Evolutionary conservation across 1,140 invertebrate species (phyloP).

Genomic region (Zaprionus kolodkinae): DNA sequence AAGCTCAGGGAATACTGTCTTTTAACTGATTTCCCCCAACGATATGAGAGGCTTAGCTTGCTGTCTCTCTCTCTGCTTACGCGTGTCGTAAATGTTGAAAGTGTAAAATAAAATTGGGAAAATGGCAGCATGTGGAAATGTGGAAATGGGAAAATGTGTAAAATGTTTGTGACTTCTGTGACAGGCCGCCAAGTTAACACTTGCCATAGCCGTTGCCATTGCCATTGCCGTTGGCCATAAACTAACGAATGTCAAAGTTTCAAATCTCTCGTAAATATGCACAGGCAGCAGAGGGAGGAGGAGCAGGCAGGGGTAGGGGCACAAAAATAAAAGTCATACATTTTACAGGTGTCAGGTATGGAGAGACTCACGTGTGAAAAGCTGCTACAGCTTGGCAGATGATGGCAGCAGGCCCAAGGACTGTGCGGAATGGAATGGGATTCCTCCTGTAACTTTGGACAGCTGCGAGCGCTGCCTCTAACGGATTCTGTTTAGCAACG

Average conservation of each 20-base stretch:
- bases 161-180: constrained; percentile 33
- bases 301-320: background rate
- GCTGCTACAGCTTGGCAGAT: constrained; percentile 13
- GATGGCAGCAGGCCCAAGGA: background rate
- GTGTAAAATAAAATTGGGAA: constrained; percentile 15
- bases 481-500: constrained; percentile 35
- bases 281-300: background rate
- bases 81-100: constrained; percentile 21
- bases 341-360: constrained; percentile 52
- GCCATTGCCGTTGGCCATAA: constrained; percentile 55
- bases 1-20: background rate
- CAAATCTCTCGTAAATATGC: constrained; percentile 48
- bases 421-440: background rate
- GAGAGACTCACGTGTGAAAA: constrained; percentile 54
- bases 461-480: background rate
- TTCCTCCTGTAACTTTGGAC: constrained; percentile 23
- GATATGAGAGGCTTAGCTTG: background rate
- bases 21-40: background rate
- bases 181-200: constrained; percentile 40
- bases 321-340: constrained; percentile 49
- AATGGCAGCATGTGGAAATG: constrained; percentile 6
- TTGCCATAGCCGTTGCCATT: constrained; percentile 24
- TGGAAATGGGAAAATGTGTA: constrained; percentile 4
- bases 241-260: constrained; percentile 57
- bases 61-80: background rate